Base-by-base conservation (phyloP, 2,113 vertebrate species). In the Myrmecophaga tridactyla region DNA sequence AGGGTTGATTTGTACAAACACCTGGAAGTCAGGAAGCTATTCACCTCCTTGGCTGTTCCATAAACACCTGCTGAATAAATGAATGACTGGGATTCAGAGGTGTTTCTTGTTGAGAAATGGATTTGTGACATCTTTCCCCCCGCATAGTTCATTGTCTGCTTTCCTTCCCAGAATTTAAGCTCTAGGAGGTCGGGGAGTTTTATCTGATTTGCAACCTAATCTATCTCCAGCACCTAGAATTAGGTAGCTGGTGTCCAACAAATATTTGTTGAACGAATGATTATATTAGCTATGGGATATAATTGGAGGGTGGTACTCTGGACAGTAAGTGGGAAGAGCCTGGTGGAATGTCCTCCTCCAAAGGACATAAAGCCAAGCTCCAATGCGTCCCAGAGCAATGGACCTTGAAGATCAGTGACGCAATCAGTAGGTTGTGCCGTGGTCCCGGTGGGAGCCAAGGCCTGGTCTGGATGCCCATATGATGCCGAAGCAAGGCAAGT, bases 121-220 rank as follows among this genome's bases (percentile, higher is more conserved):
- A 72, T 67, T 67, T 60, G 70, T 51, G 70, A 73, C n/a, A 72
- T 25, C 48, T 77, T 83, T 85, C 56, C 56, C 69, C 8, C 13
- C 48, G 65, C 46, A 53, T 27, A 43, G 72, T 41, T 92, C 46
- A 14, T 1, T 41, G 6, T 41, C 89, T 84, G 21, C 67, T 14
- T 87, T 60, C 77, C 75, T 83, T 94, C n/a, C 63, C 86, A 89
- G 78, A 86, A 84, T 17, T 34, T 70, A 90, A 87, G 51, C 60
- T 93, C n/a, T 90, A 29, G 56, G 80, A 77, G 76, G 39, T 65
- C 65, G 91, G 60, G 25, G 41, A n/a, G 14, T 13, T 69, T 58
- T 63, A 60, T 41, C 89, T 53, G 34, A 86, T 31, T 87, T 76
- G n/a, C 23, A 84, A 29, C 11, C 73, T 73, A 60, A 25, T 88